Evolutionary conservation across 2,888 invertebrate species (phyloP).

Genomic region (Heliconius hortense): DNA sequence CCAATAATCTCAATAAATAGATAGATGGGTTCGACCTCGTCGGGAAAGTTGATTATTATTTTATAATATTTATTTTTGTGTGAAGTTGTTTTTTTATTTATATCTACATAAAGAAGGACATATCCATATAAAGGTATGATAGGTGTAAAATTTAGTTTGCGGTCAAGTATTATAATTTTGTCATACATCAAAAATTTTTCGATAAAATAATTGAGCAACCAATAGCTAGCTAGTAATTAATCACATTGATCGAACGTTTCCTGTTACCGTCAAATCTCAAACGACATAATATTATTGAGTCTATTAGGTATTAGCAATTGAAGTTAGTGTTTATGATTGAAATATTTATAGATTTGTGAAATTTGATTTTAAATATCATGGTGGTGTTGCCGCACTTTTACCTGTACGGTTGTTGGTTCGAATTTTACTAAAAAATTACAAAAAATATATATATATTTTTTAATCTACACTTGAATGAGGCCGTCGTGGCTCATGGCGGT

Average conservation of each 20-base stretch:
- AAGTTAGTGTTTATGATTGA: neutral
- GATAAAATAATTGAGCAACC: conserved; percentile 5
- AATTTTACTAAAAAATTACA: no score
- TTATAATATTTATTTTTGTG: no score
- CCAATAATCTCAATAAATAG: no score
- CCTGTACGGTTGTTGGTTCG: neutral
- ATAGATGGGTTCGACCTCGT: no score
- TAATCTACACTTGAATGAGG: no score
- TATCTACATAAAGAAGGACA: no score
- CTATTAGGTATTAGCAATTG: conserved; percentile 1
- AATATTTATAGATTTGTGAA: neutral
- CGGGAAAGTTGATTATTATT: no score
- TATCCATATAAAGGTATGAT: neutral
- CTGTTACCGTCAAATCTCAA: conserved; percentile 10
- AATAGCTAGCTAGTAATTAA: neutral
- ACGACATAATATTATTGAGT: neutral
- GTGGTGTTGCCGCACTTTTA: neutral
- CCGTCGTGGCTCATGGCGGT: no score
- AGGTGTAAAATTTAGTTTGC: neutral
- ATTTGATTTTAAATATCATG: neutral
- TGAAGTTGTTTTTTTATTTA: no score
- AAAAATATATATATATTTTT: no score
- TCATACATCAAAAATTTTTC: neutral
- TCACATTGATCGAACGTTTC: conserved; percentile 9
- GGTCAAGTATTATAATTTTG: neutral